A percentile compares a stretch with the other conserved stretches of the same genome.
phyloP scores from a whole-genome alignment of 2,113 vertebrate genomes.

The Crotalus viridis region DNA sequence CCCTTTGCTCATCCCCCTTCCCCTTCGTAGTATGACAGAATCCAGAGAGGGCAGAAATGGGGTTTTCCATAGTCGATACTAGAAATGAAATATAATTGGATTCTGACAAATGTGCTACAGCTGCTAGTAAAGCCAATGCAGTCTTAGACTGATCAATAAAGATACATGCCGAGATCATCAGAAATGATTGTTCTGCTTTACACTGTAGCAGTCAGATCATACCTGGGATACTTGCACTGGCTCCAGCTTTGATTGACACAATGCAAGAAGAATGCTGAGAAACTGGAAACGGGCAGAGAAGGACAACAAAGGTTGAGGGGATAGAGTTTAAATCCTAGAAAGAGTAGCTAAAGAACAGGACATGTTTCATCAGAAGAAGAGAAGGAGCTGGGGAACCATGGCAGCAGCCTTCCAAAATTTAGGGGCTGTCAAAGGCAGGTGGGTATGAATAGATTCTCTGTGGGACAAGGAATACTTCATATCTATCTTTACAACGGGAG shows the following conservation, averaged over 20 bases:
- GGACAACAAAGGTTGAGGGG: not conserved
- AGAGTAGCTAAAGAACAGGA: not conserved
- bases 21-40: too few species aligned
- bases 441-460: not conserved
- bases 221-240: not conserved
- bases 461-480: not conserved
- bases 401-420: not conserved
- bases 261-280: not conserved
- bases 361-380: not conserved
- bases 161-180: not conserved
- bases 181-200: not conserved
- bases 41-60: too few species aligned
- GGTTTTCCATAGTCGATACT: too few species aligned
- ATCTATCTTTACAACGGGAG: not conserved
- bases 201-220: not conserved
- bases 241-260: not conserved
- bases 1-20: too few species aligned
- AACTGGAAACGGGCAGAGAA: not conserved
- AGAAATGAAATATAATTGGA: too few species aligned
- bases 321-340: not conserved
- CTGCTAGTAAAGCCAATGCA: not conserved
- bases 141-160: not conserved
- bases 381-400: not conserved
- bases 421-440: not conserved
- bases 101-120: not conserved